Base-by-base conservation (phyloP, 2,797 vertebrate genomes). In the Sphaeramia orbicularis region DNA sequence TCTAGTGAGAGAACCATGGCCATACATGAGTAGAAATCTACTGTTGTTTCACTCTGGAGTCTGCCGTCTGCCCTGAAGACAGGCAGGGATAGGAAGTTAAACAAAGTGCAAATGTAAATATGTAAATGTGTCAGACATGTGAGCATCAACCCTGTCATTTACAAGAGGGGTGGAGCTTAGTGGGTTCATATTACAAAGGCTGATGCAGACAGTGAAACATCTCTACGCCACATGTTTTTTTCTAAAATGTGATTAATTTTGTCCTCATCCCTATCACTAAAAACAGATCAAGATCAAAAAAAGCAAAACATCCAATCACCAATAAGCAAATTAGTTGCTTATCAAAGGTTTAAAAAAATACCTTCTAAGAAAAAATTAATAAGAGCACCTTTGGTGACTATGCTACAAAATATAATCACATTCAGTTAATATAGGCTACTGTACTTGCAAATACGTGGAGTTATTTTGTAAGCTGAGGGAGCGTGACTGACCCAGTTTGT, bases 1-100 rank as follows among this genome's bases (percentile, higher is more conserved):
- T 94, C 93, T 94, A 85, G 50, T 1, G 44, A 68, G 53, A 88
- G 45, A 84, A 76, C 76, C 86, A 89, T 88, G 75, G 59, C 40
- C 36, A 41, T 0, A 69, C 53, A 50, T 76, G 63, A 85, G 74
- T 1, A n/a, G 35, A 15, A 56, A 45, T 7, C 54, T 19, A 0
- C 21, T 37, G 50, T 42, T 35, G 57, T 48, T 51, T 65, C 32
- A 54, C 49, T 12, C 24, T n/a, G n/a, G 15, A 2, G 50, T 15
- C 55, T 67, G 57, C 10, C 37, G 66, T 45, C 66, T 52, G 62
- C 16, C 45, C 38, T 43, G n/a, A 68, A 50, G 77, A 64, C 48
- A 50, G 59, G 42, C 37, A 37, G 6, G 2, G 12, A 82, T 44
- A 59, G 19, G 2, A 65, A 65, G 64, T 8, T 47, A 86, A 44